phyloP scores from a whole-genome alignment of 1,140 invertebrate genomes.

The Diploscapter pachys region DNA sequence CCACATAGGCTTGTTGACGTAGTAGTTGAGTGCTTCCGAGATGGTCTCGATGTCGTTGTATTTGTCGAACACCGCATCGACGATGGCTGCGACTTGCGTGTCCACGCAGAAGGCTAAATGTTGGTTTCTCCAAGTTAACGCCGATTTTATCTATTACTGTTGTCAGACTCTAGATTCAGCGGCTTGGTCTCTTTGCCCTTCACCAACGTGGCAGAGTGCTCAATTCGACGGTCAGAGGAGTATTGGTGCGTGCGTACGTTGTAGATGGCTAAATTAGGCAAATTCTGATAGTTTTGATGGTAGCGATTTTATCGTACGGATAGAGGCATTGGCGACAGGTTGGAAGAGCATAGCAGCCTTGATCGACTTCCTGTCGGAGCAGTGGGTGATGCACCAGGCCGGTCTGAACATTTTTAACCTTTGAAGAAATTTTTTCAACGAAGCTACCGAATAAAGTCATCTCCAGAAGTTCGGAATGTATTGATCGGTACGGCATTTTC shows the following conservation, averaged over 20 bases:
- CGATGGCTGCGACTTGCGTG: slow-evolving; percentile 5
- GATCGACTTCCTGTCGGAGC: slow-evolving; percentile 3
- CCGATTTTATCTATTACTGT: too few species aligned
- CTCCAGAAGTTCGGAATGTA: slow-evolving; percentile 17
- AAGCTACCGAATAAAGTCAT: background rate
- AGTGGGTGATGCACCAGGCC: slow-evolving; percentile 15
- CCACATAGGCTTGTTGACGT: slow-evolving; percentile 20
- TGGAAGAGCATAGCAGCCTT: slow-evolving; percentile 18
- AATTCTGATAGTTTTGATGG: too few species aligned
- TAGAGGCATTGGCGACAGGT: background rate
- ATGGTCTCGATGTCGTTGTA: slow-evolving; percentile 10
- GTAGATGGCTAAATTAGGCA: too few species aligned
- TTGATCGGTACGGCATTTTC: slow-evolving; percentile 9
- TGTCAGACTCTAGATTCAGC: too few species aligned
- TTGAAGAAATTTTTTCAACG: background rate
- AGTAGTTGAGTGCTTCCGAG: slow-evolving; percentile 17
- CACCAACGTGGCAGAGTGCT: too few species aligned
- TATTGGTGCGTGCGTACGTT: too few species aligned
- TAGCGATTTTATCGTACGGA: too few species aligned
- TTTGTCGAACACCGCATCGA: background rate
- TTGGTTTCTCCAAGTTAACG: too few species aligned
- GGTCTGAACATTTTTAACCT: slow-evolving; percentile 4
- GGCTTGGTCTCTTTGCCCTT: too few species aligned
- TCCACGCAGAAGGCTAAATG: slow-evolving; percentile 17
- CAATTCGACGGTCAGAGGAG: too few species aligned